Evolutionary conservation across 2,113 vertebrate species (phyloP).

Genomic region (Charina bottae): DNA sequence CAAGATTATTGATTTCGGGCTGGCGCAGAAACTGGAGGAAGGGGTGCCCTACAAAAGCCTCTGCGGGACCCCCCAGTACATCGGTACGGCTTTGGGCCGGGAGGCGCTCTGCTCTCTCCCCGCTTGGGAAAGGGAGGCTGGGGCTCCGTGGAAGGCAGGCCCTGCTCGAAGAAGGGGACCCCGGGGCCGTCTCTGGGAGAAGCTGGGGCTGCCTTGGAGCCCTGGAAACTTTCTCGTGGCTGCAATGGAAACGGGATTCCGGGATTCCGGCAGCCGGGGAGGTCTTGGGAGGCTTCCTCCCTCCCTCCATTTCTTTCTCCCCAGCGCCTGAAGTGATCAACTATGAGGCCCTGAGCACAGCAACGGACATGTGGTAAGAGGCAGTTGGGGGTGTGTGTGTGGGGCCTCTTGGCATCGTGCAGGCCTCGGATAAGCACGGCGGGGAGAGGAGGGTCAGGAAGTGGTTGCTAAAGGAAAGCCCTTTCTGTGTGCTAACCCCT

Average conservation of each 20-base stretch:
- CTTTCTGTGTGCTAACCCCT: neutral
- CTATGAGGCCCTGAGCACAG: slow-evolving; percentile 71
- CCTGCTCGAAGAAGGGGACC: neutral
- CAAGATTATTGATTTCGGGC: slow-evolving; percentile 82
- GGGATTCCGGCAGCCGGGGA: neutral
- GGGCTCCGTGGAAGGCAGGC: neutral
- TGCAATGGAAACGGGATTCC: no score
- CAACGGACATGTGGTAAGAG: slow-evolving; percentile 81
- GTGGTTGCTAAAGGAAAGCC: neutral
- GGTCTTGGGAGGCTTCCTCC: neutral
- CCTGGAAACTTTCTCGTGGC: neutral
- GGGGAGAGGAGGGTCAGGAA: neutral
- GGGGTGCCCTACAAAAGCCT: slow-evolving; percentile 74
- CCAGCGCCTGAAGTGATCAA: slow-evolving; percentile 80
- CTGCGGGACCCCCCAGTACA: slow-evolving; percentile 86
- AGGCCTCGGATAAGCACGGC: neutral
- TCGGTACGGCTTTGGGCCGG: slow-evolving; percentile 68
- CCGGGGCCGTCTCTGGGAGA: neutral
- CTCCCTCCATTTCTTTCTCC: neutral
- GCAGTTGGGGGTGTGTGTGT: fast-evolving
- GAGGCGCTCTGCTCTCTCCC: no score
- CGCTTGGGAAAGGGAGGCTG: neutral
- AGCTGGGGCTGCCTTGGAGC: neutral
- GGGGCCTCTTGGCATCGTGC: neutral
- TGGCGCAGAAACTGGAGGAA: slow-evolving; percentile 73